These are phyloP conservation scores for Xenopus petersii DNA, from an alignment of 2,797 vertebrate genomes.

Conservation along the genomic window DNA sequence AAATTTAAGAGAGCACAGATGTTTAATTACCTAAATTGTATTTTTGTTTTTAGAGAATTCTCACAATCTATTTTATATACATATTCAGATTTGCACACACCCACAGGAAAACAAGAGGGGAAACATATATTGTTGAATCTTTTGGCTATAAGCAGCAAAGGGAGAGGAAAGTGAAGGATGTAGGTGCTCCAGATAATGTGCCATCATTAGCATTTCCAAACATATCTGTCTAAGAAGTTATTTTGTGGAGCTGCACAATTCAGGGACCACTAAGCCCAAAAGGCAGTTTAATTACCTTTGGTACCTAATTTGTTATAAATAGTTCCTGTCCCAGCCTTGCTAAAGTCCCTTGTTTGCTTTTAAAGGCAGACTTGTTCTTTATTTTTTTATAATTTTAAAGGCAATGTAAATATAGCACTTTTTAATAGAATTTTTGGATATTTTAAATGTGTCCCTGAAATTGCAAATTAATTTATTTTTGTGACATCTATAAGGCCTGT, in stretches of 20 bases:
- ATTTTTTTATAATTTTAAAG: background rate
- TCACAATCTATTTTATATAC: slow-evolving; percentile 34
- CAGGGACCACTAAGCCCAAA: background rate
- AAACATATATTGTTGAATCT: background rate
- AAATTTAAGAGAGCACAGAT: no score
- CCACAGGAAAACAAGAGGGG: background rate
- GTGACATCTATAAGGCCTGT: no score
- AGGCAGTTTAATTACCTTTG: background rate
- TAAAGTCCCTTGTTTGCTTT: background rate
- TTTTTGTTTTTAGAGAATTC: slow-evolving; percentile 21
- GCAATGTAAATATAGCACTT: background rate
- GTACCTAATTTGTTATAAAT: background rate
- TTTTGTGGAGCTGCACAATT: background rate
- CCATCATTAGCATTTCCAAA: no score
- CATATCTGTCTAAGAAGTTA: no score
- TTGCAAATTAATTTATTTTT: no score
- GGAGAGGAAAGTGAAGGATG: background rate
- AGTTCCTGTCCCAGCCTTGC: background rate
- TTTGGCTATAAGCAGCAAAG: background rate
- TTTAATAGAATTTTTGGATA: background rate
- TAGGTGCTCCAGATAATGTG: no score
- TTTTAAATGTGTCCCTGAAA: no score
- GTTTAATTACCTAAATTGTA: no score
- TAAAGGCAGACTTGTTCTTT: background rate
- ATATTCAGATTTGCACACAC: background rate